Evolutionary conservation across 1,140 invertebrate genomes (phyloP).

Genomic region (Philotrypesis tridentata): DNA sequence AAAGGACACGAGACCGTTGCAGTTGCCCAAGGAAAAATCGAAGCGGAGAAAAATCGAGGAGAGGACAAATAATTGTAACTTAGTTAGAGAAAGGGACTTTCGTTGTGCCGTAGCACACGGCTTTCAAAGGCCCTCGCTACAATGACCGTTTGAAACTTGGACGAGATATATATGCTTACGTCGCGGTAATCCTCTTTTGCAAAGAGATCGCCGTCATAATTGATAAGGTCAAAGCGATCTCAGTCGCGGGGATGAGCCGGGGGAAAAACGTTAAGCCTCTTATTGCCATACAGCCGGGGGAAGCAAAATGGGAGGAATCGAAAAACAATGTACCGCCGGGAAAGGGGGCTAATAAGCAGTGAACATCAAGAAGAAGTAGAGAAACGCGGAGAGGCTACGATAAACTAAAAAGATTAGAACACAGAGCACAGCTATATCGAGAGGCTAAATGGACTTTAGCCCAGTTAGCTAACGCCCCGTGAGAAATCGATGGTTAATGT

Average conservation of each 20-base stretch:
- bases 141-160: too few species aligned
- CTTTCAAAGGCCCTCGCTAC: too few species aligned
- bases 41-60: background rate
- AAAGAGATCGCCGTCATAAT: too few species aligned
- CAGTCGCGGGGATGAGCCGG: too few species aligned
- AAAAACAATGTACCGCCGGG: conserved; percentile 8
- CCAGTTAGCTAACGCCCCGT: conserved; percentile 51
- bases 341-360: conserved; percentile 4
- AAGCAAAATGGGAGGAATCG: background rate
- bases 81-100: background rate
- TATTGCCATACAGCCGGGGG: too few species aligned
- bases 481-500: conserved; percentile 59
- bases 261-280: background rate
- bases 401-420: background rate
- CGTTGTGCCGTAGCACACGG: too few species aligned
- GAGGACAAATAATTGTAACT: conserved; percentile 18
- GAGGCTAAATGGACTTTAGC: conserved; percentile 47
- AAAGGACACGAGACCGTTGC: background rate
- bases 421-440: background rate
- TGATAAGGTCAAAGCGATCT: too few species aligned
- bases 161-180: too few species aligned
- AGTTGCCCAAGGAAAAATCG: background rate
- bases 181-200: too few species aligned
- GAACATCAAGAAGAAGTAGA: background rate
- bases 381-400: background rate